Conservation (phyloP, 2,113 vertebrate species). For the Myotis yumanensis region DNA sequence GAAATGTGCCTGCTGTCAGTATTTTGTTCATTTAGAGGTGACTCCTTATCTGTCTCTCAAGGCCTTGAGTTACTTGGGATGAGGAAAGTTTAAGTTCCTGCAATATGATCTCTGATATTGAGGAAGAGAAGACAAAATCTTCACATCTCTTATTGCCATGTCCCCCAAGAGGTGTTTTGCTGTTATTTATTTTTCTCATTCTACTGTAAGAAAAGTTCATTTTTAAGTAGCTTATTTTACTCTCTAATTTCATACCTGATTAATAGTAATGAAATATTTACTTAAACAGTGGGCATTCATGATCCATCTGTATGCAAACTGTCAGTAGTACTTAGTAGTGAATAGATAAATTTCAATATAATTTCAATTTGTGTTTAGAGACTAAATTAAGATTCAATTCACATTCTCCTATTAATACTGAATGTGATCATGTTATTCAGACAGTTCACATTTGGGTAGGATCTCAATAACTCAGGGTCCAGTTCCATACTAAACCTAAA, state of each 20-base stretch:
- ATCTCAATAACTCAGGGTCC: constrained; percentile 36
- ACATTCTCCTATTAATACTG: background rate
- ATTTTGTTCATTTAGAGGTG: background rate
- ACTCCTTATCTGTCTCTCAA: background rate
- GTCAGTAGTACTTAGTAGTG: background rate
- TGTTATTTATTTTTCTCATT: constrained; percentile 17
- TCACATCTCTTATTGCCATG: background rate
- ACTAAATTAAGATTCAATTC: constrained; percentile 4
- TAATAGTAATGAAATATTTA: background rate
- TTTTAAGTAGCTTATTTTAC: constrained; percentile 15
- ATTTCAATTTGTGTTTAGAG: background rate
- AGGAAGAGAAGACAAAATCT: constrained; percentile 36
- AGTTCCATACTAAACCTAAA: background rate
- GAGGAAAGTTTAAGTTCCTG: background rate
- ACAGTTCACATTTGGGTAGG: background rate
- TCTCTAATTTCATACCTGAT: constrained; percentile 4
- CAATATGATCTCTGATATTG: constrained; percentile 12
- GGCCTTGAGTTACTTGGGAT: background rate
- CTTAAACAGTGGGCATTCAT: background rate
- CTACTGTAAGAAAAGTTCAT: background rate
- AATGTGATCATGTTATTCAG: background rate
- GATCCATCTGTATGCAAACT: background rate
- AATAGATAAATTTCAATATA: background rate
- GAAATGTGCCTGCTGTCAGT: background rate
- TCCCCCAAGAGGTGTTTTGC: background rate